phyloP scores from a whole-genome alignment of 2,113 vertebrate species.

The Platysternon megacephalum region DNA sequence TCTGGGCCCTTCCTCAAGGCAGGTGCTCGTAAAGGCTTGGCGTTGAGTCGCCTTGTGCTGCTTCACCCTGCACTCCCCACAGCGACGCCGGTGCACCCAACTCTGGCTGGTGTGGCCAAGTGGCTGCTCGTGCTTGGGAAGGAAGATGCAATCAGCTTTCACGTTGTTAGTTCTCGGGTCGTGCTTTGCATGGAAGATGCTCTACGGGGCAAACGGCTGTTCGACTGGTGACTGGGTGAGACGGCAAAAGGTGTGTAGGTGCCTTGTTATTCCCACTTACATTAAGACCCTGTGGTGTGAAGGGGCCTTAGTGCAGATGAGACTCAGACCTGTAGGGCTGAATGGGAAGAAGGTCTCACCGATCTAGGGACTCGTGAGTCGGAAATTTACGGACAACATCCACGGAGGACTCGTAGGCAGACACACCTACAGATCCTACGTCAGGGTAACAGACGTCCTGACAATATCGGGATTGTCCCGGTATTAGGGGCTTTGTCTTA shows the following conservation, averaged over 20 bases:
- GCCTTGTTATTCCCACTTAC: neutral
- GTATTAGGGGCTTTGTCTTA: neutral
- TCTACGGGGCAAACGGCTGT: neutral
- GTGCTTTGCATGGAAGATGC: neutral
- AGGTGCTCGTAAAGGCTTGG: neutral
- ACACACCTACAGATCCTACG: neutral
- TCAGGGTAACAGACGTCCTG: neutral
- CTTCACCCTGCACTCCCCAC: neutral
- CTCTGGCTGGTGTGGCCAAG: neutral
- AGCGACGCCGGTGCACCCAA: no score
- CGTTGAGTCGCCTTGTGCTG: neutral
- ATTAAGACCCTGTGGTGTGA: neutral
- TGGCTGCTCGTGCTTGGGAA: neutral
- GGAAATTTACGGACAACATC: no score
- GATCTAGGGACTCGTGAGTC: no score
- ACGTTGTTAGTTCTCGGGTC: neutral
- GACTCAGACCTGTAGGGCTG: neutral
- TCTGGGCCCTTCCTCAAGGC: neutral
- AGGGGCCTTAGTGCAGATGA: neutral
- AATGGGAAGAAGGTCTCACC: neutral
- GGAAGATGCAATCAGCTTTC: neutral
- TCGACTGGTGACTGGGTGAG: neutral
- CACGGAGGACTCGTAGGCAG: no score
- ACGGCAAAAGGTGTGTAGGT: neutral
- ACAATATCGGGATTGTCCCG: neutral